Evolutionary conservation across 2,113 vertebrate species (phyloP).

Genomic region (Corythoichthys intestinalis): DNA sequence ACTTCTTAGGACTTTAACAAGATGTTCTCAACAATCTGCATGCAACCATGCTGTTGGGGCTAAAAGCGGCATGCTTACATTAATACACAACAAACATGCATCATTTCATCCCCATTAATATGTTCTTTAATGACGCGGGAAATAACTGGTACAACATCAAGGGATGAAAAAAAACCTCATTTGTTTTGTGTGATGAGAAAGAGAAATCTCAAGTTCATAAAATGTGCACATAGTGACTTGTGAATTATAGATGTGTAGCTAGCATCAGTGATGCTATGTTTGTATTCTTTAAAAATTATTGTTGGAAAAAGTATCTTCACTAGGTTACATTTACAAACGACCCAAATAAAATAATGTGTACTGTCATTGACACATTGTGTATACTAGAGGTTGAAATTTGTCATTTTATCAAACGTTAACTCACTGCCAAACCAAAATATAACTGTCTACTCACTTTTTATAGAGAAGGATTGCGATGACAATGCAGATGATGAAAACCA

Average conservation of each 20-base stretch:
- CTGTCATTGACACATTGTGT: neutral
- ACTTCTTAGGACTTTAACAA: constrained; percentile 31
- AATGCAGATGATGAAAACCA: constrained; percentile 98
- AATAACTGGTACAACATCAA: constrained; percentile 47
- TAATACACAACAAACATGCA: constrained; percentile 39
- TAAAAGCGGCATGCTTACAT: constrained; percentile 38
- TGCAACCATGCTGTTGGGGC: constrained; percentile 21
- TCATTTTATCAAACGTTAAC: neutral
- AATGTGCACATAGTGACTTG: constrained; percentile 2
- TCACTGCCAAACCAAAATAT: neutral
- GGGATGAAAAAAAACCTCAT: constrained; percentile 20
- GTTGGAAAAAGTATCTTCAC: neutral
- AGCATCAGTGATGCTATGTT: neutral
- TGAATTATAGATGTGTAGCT: neutral
- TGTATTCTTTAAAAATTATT: neutral
- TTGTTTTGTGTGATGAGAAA: neutral
- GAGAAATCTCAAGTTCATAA: neutral
- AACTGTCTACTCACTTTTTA: constrained; percentile 86
- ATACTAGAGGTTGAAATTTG: constrained; percentile 35
- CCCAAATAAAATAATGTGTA: neutral
- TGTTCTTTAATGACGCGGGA: constrained; percentile 20
- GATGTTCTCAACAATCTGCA: constrained; percentile 30
- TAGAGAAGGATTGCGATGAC: constrained; percentile 97
- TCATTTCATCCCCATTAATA: constrained; percentile 33
- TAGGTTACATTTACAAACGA: neutral